Evolutionary conservation across 2,888 invertebrate genomes (phyloP).

Genomic region (Melipona bicolor): DNA sequence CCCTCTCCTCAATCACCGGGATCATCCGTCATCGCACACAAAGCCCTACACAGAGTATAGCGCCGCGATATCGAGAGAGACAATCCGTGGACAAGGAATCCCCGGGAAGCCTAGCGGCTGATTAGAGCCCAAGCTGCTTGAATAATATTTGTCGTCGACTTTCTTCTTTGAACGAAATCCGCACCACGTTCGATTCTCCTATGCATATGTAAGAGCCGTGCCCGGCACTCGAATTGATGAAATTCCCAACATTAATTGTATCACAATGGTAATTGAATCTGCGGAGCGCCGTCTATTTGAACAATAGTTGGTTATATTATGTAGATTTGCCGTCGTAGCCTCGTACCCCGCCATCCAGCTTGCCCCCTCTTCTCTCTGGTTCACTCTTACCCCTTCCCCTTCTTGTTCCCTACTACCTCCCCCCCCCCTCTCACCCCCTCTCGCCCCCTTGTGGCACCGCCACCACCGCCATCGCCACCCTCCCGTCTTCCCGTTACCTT

Average conservation of each 20-base stretch:
- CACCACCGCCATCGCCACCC: neutral
- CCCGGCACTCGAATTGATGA: conserved; percentile 83
- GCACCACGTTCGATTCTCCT: conserved; percentile 82
- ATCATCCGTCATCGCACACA: neutral
- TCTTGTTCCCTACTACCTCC: conserved; percentile 42
- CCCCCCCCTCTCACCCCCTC: conserved; percentile 39
- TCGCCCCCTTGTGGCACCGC: no score
- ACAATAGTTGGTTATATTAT: conserved; percentile 85
- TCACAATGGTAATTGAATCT: conserved; percentile 85
- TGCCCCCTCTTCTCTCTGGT: conserved; percentile 65
- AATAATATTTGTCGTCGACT: conserved; percentile 74
- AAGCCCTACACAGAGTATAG: neutral
- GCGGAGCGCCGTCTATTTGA: conserved; percentile 84
- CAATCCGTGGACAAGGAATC: conserved; percentile 11
- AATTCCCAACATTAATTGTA: conserved; percentile 85
- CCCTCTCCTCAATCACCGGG: neutral
- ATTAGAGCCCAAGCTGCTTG: conserved; percentile 64
- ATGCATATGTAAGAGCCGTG: conserved; percentile 83
- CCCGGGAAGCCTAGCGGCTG: conserved; percentile 34
- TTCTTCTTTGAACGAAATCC: conserved; percentile 73
- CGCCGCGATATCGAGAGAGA: neutral
- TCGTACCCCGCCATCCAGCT: conserved; percentile 73
- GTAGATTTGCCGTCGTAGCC: conserved; percentile 82
- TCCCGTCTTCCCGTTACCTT: conserved; percentile 60
- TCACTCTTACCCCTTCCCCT: conserved; percentile 18